Evolutionary conservation across 2,113 vertebrate genomes (phyloP).

Genomic region (Toxotes chatareus): DNA sequence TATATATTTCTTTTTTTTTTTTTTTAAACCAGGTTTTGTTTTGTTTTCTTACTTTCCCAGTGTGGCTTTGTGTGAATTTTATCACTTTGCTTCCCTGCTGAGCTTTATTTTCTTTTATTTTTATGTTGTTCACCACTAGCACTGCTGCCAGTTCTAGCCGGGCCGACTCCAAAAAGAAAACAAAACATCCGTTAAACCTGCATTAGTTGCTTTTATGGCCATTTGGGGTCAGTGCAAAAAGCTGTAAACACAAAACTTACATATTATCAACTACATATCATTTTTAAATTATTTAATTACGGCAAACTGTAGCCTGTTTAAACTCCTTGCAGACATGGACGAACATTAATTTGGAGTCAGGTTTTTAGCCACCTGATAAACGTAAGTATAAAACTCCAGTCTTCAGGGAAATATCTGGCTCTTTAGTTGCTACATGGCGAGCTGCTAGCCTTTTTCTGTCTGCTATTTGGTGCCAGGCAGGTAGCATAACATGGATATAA

Average conservation of each 20-base stretch:
- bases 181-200: not conserved
- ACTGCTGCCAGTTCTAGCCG: not conserved
- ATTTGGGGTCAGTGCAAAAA: no score
- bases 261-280: no score
- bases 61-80: not conserved
- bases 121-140: no score
- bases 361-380: not conserved
- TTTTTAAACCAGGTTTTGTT: not conserved
- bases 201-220: no score
- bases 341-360: not conserved
- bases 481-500: no score
- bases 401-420: not conserved
- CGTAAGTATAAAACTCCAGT: no score
- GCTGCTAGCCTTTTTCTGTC: not conserved
- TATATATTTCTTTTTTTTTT: no score
- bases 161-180: not conserved
- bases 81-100: not conserved
- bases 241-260: no score
- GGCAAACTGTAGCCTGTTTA: no score
- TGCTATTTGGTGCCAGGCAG: no score
- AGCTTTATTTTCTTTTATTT: not conserved
- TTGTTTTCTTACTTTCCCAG: not conserved
- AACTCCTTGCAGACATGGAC: no score
- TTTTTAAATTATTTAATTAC: no score
- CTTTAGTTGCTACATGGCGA: not conserved